These are phyloP conservation scores for Tiliqua scincoides DNA, from an alignment of 2,113 vertebrate genomes.

Conservation along the genomic window DNA sequence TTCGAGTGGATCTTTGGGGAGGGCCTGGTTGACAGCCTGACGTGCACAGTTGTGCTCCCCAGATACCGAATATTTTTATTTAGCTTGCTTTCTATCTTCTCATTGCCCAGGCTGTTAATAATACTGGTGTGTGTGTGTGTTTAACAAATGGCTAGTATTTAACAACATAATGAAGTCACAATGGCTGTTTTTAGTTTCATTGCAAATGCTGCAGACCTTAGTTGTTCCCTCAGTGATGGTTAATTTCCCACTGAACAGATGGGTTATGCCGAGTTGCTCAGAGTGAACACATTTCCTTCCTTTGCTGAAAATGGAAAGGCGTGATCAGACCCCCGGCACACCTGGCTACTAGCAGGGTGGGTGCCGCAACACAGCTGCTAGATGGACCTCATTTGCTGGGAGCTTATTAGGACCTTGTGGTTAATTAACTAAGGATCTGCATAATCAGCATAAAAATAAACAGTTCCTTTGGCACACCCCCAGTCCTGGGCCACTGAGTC, in stretches of 20 bases:
- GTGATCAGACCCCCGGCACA: not conserved
- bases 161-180: not conserved
- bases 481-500: no score
- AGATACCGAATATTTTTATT: not conserved
- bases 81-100: not conserved
- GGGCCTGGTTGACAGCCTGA: not conserved
- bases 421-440: not conserved
- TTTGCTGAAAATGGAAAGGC: not conserved
- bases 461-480: not conserved
- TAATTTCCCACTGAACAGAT: constrained; percentile 27
- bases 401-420: not conserved
- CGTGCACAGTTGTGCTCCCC: constrained; percentile 2
- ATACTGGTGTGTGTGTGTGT: not conserved
- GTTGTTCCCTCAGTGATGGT: not conserved
- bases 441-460: not conserved
- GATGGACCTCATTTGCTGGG: not conserved
- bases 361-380: not conserved
- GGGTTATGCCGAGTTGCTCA: not conserved
- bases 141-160: not conserved
- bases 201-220: constrained; percentile 11
- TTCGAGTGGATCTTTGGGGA: not conserved
- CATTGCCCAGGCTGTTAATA: not conserved
- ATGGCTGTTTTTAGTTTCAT: not conserved
- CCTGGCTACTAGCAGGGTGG: not conserved
- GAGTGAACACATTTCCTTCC: not conserved